Evolutionary conservation across 2,888 invertebrate genomes (phyloP), one percentile per base, ranked within the genome.

Genomic region (Drosophila melanocephala): DNA sequence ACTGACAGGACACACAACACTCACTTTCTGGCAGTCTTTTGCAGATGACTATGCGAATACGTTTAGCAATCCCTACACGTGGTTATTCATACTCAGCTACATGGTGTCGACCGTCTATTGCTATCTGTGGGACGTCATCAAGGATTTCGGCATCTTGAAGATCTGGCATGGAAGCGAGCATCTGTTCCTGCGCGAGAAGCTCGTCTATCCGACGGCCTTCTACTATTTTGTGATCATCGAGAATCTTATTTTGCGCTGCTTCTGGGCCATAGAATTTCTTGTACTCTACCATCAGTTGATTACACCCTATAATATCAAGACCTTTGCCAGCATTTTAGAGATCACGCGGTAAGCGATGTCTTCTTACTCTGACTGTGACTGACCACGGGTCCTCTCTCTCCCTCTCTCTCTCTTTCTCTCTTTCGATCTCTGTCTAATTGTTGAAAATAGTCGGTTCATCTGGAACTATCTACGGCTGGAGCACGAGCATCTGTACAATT

Each of bases 381-480:
- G 28, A n/a, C 19, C 26, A 6, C 47, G 9, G 26, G n/a, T 7
- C 28, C 5, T 26, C 47, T 47, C 22, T 12, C 12, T 5, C 26
- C 1, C 50, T 22, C 10, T 19, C 26, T 16, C 16, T 16, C 16
- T 19, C 26, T 16, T 9, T 16, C 16, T 56, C 26, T 37, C 12
- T 22, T n/a, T n/a, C 14, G n/a, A 16, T 22, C n/a, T 7, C 22
- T 10, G 7, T 12, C 12, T 37, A 12, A 22, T 44, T 10, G 22
- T 47, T 9, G 56, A n/a, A 16, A 22, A 19, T 51, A 90, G 97
- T 92, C 95, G 99, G 69, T 99, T 99, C 94, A 96, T 99, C 53
- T 99, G 99, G 99, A 99, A 99, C 94, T 99, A 98, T 94, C 98
- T 99, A 94, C 98, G 99, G 0, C 94, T 99, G 90, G 99, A 99